Evolutionary conservation across 2,113 vertebrate species (phyloP).

Genomic region (Cyprinodon brontotheroides): DNA sequence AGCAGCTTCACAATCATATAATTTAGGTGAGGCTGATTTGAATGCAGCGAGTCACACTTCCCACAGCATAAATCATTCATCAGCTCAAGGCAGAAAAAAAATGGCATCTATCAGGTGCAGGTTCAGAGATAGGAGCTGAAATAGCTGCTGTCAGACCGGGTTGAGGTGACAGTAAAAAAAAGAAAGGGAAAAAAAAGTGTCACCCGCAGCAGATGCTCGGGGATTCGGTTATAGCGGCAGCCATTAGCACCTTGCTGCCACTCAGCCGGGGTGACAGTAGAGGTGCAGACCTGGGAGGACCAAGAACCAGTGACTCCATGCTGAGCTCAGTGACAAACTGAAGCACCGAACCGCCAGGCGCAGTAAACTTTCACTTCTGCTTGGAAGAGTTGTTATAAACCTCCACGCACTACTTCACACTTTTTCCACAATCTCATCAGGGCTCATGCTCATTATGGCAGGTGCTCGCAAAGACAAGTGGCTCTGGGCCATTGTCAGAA

Average conservation of each 20-base stretch:
- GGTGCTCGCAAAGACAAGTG: constrained; percentile 48
- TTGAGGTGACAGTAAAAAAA: constrained; percentile 69
- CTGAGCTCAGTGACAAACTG: constrained; percentile 50
- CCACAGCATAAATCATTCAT: constrained; percentile 63
- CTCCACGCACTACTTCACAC: constrained; percentile 17
- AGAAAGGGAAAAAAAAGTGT: constrained; percentile 75
- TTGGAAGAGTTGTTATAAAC: constrained; percentile 28
- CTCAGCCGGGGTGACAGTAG: constrained; percentile 68
- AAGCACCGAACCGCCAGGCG: constrained; percentile 34
- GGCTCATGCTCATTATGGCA: constrained; percentile 50
- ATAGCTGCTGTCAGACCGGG: constrained; percentile 71
- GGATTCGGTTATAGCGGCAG: constrained; percentile 71
- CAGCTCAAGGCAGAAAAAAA: constrained; percentile 37
- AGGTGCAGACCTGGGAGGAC: constrained; percentile 66
- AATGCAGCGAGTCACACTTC: constrained; percentile 54
- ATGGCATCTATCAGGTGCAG: constrained; percentile 61
- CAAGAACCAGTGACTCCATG: constrained; percentile 31
- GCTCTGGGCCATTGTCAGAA: constrained; percentile 69
- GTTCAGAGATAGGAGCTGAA: constrained; percentile 57
- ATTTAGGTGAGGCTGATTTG: constrained; percentile 36
- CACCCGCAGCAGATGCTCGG: constrained; percentile 78
- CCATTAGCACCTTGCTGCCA: constrained; percentile 83
- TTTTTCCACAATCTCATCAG: constrained; percentile 10
- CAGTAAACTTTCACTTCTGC: constrained; percentile 57
- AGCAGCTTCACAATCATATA: constrained; percentile 11